These are phyloP conservation scores for Onychostruthus taczanowskii DNA, from an alignment of 2,113 vertebrate species.

Conservation along the genomic window DNA sequence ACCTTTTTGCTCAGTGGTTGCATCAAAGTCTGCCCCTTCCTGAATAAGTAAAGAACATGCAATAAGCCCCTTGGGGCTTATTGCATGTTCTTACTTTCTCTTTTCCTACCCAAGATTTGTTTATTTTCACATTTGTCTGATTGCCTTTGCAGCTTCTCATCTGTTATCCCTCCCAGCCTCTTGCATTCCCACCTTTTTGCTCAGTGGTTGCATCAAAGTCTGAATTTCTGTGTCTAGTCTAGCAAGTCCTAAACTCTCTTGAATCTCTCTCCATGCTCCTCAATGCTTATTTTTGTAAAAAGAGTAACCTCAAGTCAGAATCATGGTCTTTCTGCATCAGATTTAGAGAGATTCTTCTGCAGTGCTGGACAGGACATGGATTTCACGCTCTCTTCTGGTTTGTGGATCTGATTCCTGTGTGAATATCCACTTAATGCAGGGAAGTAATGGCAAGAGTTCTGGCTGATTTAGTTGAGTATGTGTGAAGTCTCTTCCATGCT, in stretches of 20 bases:
- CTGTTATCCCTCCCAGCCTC: not conserved
- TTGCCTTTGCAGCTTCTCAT: not conserved
- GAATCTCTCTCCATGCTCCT: not conserved
- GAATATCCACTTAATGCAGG: not conserved
- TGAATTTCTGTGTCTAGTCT: not conserved
- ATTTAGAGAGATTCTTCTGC: not conserved
- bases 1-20: not conserved
- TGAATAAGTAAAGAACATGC: too few relatives aligned
- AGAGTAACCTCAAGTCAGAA: not conserved
- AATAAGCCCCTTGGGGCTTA: too few relatives aligned
- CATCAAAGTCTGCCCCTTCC: not conserved
- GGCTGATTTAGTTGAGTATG: not conserved
- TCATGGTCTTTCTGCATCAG: not conserved
- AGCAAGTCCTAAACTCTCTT: not conserved
- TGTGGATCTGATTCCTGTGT: not conserved
- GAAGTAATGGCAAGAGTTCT: not conserved
- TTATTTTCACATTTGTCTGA: not conserved
- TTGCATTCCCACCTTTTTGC: not conserved
- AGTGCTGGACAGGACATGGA: rapidly evolving
- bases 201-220: not conserved
- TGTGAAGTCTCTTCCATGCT: not conserved
- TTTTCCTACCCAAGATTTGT: not conserved
- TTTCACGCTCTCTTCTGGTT: not conserved
- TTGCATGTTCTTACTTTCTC: not conserved
- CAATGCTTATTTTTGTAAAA: not conserved